Conservation (phyloP, 2,113 vertebrate genomes). For the Carollia perspicillata region DNA sequence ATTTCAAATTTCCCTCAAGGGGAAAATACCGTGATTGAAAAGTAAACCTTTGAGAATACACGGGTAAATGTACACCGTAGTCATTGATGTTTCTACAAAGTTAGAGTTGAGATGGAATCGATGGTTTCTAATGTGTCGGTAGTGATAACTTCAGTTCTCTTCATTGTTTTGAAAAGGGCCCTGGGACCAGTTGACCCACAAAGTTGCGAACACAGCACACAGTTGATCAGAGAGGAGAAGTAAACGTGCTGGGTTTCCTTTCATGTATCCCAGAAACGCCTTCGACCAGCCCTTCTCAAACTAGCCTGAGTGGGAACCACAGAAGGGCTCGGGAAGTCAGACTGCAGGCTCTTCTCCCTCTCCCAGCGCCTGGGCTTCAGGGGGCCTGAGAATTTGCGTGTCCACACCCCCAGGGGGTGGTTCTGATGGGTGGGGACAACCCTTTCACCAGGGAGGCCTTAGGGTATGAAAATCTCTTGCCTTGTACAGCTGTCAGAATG, state of each 20-base stretch:
- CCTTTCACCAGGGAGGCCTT: neutral
- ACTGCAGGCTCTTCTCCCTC: accelerated
- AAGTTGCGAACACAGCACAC: neutral
- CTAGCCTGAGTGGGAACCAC: neutral
- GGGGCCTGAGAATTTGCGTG: neutral
- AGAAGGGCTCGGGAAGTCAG: neutral
- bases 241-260: neutral
- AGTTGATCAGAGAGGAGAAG: neutral
- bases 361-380: too few species aligned
- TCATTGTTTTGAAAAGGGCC: neutral
- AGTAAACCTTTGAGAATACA: neutral
- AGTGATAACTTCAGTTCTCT: too few species aligned
- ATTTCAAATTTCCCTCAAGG: neutral
- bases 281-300: neutral
- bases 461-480: neutral
- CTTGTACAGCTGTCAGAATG: neutral
- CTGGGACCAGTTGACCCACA: neutral
- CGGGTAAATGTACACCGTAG: neutral
- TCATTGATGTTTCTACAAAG: neutral
- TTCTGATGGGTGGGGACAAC: accelerated
- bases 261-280: neutral
- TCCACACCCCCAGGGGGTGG: neutral
- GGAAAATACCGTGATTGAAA: neutral
- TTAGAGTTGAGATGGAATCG: neutral
- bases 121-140: neutral